These are phyloP conservation scores for Artemia sinica DNA, from an alignment of 2,888 invertebrate genomes.

Conservation along the genomic window DNA sequence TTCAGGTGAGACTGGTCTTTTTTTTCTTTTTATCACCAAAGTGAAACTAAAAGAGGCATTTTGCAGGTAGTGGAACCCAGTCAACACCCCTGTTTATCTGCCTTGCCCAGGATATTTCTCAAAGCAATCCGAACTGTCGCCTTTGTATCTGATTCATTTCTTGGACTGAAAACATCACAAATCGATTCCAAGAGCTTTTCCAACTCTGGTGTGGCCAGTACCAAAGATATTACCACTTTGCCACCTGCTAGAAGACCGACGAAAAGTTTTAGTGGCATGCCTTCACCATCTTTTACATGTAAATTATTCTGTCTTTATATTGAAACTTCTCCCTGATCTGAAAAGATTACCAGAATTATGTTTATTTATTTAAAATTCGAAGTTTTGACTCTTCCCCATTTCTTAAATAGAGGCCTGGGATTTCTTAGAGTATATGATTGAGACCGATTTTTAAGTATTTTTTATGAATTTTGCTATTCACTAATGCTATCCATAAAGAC, in stretches of 20 bases:
- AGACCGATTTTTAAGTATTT: no score
- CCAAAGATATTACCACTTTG: conserved; percentile 25
- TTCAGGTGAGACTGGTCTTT: background rate
- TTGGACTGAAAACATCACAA: conserved; percentile 45
- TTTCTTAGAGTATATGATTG: no score
- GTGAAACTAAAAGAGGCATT: background rate
- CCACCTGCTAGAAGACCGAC: conserved; percentile 71
- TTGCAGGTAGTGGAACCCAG: conserved; percentile 52
- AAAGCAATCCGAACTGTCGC: conserved; percentile 85
- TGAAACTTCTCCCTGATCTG: no score
- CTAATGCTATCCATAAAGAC: no score
- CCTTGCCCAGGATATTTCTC: conserved; percentile 71
- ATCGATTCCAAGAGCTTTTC: conserved; percentile 15
- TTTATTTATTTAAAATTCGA: no score
- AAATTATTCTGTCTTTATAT: background rate
- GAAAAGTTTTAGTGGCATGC: conserved; percentile 77
- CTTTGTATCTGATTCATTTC: conserved; percentile 81
- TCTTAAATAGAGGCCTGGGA: no score
- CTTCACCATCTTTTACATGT: conserved; percentile 42
- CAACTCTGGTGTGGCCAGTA: background rate
- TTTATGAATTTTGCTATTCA: no score
- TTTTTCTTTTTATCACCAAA: background rate
- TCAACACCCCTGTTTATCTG: conserved; percentile 68
- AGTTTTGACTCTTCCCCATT: no score
- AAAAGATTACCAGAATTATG: no score